These are phyloP conservation scores for Daubentonia madagascariensis DNA, from an alignment of 2,113 vertebrate genomes.

Conservation along the genomic window DNA sequence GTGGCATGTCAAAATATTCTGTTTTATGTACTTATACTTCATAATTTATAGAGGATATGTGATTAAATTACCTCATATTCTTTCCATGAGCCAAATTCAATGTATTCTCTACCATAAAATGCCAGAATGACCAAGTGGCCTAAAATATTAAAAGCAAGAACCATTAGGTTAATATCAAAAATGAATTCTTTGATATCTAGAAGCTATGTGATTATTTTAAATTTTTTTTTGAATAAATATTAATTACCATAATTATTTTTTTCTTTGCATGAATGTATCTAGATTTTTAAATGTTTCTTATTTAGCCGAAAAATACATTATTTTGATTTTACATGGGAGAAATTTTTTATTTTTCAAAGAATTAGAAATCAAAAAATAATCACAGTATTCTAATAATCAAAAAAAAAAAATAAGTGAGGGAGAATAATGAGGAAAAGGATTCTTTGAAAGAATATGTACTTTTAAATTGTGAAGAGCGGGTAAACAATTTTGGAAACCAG, in stretches of 20 bases:
- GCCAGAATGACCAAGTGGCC: constrained; percentile 47
- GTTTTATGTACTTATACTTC: not conserved
- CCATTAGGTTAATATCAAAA: constrained; percentile 48
- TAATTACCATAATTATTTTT: constrained; percentile 34
- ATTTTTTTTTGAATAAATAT: not conserved
- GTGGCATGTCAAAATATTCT: not conserved
- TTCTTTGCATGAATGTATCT: not conserved
- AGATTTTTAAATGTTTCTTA: not conserved
- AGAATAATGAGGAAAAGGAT: not conserved
- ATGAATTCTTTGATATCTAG: not conserved
- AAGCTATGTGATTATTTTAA: constrained; percentile 25
- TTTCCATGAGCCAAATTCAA: constrained; percentile 36
- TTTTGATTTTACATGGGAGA: not conserved
- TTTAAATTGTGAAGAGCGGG: constrained; percentile 18
- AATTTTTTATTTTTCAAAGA: constrained; percentile 18
- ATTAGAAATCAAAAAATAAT: constrained; percentile 26
- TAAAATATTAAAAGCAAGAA: constrained; percentile 59
- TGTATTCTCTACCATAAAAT: constrained; percentile 53
- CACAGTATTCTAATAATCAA: not conserved
- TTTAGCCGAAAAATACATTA: not conserved
- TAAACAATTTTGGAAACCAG: not conserved
- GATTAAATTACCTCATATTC: constrained; percentile 27
- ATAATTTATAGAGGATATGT: constrained; percentile 12
- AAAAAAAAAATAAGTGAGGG: not conserved
- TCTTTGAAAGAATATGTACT: not conserved